These are phyloP conservation scores for Nipponacmea schrenckii DNA, from an alignment of 2,888 invertebrate genomes.

Conservation along the genomic window DNA sequence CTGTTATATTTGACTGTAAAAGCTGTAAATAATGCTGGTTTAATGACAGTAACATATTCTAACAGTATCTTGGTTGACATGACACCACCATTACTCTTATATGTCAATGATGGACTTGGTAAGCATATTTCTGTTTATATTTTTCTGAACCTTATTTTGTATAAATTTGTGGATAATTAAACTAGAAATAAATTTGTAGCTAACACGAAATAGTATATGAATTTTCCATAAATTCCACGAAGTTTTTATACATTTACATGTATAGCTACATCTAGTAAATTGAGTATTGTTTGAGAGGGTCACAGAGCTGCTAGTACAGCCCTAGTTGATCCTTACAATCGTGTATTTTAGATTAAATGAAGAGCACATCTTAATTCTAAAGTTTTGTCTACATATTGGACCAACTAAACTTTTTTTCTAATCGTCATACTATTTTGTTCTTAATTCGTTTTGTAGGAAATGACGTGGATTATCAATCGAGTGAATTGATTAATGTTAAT, in stretches of 20 bases:
- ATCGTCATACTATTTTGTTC: neutral
- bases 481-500: constrained; percentile 21
- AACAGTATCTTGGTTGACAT: constrained; percentile 41
- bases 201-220: too few relatives aligned
- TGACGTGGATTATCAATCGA: constrained; percentile 33
- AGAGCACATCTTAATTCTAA: too few relatives aligned
- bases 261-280: too few relatives aligned
- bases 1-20: constrained; percentile 44
- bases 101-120: constrained; percentile 41
- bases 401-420: neutral
- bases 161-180: constrained; percentile 30
- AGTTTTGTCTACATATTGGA: too few relatives aligned
- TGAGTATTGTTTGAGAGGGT: too few relatives aligned
- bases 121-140: neutral
- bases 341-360: too few relatives aligned
- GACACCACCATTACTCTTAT: constrained; percentile 38
- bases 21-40: constrained; percentile 44
- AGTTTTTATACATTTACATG: too few relatives aligned
- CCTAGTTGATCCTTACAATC: too few relatives aligned
- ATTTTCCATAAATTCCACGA: too few relatives aligned
- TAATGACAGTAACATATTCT: constrained; percentile 37
- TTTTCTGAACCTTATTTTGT: neutral
- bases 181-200: neutral
- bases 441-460: neutral
- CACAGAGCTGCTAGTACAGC: too few relatives aligned